phyloP scores from a whole-genome alignment of 2,113 vertebrate species.

The Triplophysa dalaica region DNA sequence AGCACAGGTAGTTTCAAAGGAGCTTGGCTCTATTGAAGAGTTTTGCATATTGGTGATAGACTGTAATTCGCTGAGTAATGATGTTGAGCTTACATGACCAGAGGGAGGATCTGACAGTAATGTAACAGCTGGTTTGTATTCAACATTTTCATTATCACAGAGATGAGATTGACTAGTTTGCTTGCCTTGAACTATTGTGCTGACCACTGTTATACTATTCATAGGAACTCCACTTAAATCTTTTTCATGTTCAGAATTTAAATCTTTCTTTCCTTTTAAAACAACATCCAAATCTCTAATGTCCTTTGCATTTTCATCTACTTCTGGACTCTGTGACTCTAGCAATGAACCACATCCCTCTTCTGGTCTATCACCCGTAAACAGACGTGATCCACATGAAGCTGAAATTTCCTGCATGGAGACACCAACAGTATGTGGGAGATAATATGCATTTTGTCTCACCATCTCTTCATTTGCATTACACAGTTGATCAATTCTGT shows the following conservation, averaged over 20 bases:
- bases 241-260: slow-evolving; percentile 3
- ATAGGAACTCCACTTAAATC: background rate
- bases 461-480: background rate
- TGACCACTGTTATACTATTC: background rate
- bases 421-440: background rate
- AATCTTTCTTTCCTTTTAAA: background rate
- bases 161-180: slow-evolving; percentile 27
- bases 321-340: background rate
- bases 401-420: background rate
- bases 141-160: slow-evolving; percentile 6
- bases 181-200: background rate
- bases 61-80: slow-evolving; percentile 5
- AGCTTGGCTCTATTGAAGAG: background rate
- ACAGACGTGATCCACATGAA: slow-evolving; percentile 5
- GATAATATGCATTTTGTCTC: slow-evolving; percentile 22
- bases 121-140: background rate
- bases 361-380: slow-evolving; percentile 3
- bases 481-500: slow-evolving; percentile 12
- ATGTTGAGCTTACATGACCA: slow-evolving; percentile 28
- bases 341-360: background rate
- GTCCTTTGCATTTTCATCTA: slow-evolving; percentile 21
- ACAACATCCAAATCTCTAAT: background rate
- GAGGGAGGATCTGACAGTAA: background rate
- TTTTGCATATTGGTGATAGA: background rate
- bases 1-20: background rate